Base-by-base conservation (phyloP, 2,888 invertebrate species). In the Gnatocerus cornutus region DNA sequence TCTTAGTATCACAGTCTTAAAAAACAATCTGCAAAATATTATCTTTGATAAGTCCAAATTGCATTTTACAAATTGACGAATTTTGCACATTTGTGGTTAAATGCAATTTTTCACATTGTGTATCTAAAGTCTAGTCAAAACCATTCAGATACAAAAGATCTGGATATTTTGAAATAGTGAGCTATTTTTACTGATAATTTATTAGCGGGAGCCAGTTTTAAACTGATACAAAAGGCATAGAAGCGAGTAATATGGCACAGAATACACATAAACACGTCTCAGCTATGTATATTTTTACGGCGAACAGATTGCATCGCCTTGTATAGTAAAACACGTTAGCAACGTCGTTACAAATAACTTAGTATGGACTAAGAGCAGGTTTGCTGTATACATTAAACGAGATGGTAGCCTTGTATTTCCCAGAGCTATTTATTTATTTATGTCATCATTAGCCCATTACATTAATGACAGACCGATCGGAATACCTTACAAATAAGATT, bases 391-490 rank as follows among this genome's bases (percentile, higher is more conserved):
- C 55, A 71, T 73, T 73, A 73, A 68, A 29, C 50, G 62, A 53
- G 50, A 55, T 64, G 63, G 73, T 71, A 73, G 75, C 71, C 72
- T 73, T 72, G 70, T 68, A 50, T 13, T 66, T 68, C 52, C 55
- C 55, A 37, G 50, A 68, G 50, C 53, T 71, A 68, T 66, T 68
- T 68, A 72, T 73, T 74, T 73, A 72, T 72, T 72, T 75, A 74
- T 73, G 74, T 75, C 75, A 75, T 75, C 73, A 75, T 75, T 75
- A 75, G 67, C 45, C 61, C 73, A 68, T 72, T 71, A 71, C 71
- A 50, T 50, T 68, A 69, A 62, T 70, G 73, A 73, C 72, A 71
- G 64, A 71, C 72, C 55, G 63, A 71, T 68, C 46, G 45, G 63
- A 53, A 63, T 63, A 30, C 30, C 43, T 52, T 63, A 63, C 53